These are phyloP conservation scores for Gymnothorax reevesii DNA, from an alignment of 2,797 vertebrate genomes.

Conservation along the genomic window DNA sequence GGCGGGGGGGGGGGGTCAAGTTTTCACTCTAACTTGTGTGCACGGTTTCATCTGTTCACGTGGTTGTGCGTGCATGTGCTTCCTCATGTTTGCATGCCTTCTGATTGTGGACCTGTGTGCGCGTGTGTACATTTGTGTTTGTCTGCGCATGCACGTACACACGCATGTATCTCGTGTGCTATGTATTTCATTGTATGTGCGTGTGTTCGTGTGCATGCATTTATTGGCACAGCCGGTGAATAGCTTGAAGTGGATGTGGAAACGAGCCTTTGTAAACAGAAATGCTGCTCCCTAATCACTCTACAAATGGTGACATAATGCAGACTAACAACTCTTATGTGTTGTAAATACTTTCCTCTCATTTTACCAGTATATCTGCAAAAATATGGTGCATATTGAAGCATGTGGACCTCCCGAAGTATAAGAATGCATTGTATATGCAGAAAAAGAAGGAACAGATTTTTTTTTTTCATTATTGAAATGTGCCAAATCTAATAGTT, in stretches of 20 bases:
- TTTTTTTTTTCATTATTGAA: background rate
- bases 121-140: background rate
- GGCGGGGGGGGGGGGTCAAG: no score
- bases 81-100: background rate
- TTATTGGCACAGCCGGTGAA: background rate
- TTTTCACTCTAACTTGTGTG: background rate
- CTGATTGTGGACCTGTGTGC: background rate
- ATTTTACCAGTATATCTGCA: background rate
- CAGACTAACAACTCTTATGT: background rate
- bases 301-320: background rate
- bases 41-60: background rate
- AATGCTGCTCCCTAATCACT: background rate
- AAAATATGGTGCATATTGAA: background rate
- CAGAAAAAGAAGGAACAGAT: background rate
- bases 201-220: background rate
- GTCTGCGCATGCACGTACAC: background rate
- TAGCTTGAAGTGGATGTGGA: background rate
- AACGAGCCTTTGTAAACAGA: background rate
- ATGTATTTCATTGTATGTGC: background rate
- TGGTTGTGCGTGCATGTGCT: background rate
- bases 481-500: conserved; percentile 3
- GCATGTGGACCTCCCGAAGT: background rate
- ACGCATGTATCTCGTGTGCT: background rate
- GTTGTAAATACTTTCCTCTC: background rate
- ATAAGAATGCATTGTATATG: background rate